Conservation (phyloP, 2,888 invertebrate genomes). For the Achlya flavicornis region DNA sequence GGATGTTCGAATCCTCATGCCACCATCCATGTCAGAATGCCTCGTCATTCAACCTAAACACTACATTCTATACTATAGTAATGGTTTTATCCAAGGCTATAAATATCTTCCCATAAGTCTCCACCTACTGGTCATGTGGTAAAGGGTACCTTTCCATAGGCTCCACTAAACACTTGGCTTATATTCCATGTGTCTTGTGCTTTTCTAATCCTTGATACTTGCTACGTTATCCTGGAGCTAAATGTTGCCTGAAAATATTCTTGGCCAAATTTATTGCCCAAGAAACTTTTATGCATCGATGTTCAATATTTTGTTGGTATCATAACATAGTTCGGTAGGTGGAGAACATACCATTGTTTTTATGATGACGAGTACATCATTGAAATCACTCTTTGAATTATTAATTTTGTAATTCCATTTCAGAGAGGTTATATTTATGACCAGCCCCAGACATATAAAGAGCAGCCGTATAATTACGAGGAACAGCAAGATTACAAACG, state of each 20-base stretch:
- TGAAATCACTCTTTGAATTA: not conserved
- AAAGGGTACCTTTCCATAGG: not conserved
- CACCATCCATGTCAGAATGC: too few relatives aligned
- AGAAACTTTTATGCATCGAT: not conserved
- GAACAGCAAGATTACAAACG: conserved; percentile 26
- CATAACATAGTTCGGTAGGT: not conserved
- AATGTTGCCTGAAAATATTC: not conserved
- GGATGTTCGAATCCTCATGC: too few relatives aligned
- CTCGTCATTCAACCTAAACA: not conserved
- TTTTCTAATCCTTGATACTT: not conserved
- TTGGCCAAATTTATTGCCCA: not conserved
- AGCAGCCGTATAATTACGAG: conserved; percentile 28
- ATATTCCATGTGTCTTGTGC: not conserved
- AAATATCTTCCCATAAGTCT: not conserved
- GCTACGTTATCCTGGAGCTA: too few relatives aligned
- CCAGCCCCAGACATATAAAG: conserved; percentile 39
- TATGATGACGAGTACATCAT: not conserved
- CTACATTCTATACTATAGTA: not conserved
- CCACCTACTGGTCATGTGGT: not conserved
- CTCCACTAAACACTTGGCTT: not conserved
- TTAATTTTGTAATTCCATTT: conserved; percentile 5
- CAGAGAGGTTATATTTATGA: conserved; percentile 25
- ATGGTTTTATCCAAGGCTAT: not conserved
- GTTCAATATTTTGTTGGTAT: not conserved
- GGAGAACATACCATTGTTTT: not conserved